phyloP scores from a whole-genome alignment of 2,113 vertebrate species.

The Oryctolagus cuniculus region mOryCun1.1 NC_091438.1:138204001-138204500 shows the following conservation, averaged over 20 bases:
- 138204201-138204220: background rate
- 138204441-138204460: background rate
- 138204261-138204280: background rate
- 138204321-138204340: background rate
- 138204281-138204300: background rate
- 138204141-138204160: background rate
- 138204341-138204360: background rate
- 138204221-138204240: too few species aligned
- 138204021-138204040: background rate
- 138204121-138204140: background rate
- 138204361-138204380: background rate
- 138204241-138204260: background rate
- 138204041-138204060: background rate
- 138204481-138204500: background rate
- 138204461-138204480: background rate
- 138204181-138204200: background rate
- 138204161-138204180: background rate
- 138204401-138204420: background rate
- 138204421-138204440: background rate
- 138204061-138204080: background rate
- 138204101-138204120: background rate
- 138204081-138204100: background rate
- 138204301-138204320: background rate
- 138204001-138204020: background rate
- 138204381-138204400: background rate